A percentile compares a stretch with the other conserved stretches of the same genome.
phyloP scores from a whole-genome alignment of 1,140 invertebrate species.

The Drosophila paulistorum region DNA sequence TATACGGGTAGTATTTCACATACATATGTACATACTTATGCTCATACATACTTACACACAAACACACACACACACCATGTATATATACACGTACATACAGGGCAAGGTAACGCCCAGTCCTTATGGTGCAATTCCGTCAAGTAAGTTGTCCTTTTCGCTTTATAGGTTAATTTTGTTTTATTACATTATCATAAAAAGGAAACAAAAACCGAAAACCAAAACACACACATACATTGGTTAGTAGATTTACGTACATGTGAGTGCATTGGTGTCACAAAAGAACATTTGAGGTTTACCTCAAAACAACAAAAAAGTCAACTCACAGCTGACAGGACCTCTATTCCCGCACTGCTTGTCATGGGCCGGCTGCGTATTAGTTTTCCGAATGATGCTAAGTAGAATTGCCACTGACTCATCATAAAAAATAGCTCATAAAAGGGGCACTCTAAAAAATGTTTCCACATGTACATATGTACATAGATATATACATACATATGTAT shows the following conservation, averaged over 20 bases:
- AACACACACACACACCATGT: neutral
- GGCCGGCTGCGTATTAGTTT: slow-evolving; percentile 53
- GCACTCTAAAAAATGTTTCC: neutral
- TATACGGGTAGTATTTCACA: slow-evolving; percentile 31
- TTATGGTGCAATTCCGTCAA: slow-evolving; percentile 78
- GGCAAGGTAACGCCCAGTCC: slow-evolving; percentile 73
- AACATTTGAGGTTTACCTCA: slow-evolving; percentile 67
- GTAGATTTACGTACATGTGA: slow-evolving; percentile 2
- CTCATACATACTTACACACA: too few relatives aligned
- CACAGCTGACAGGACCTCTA: slow-evolving; percentile 37
- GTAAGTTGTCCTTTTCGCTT: slow-evolving; percentile 76
- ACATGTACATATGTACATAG: too few relatives aligned
- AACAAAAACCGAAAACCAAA: slow-evolving; percentile 37
- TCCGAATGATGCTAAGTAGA: slow-evolving; percentile 23
- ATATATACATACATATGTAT: too few relatives aligned
- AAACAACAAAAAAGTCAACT: slow-evolving; percentile 31
- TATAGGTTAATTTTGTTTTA: slow-evolving; percentile 82
- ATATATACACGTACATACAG: slow-evolving; percentile 9
- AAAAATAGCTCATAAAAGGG: slow-evolving; percentile 64
- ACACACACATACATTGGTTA: slow-evolving; percentile 41
- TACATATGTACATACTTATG: too few relatives aligned
- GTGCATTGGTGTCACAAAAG: slow-evolving; percentile 40
- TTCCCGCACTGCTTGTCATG: slow-evolving; percentile 54
- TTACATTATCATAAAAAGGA: slow-evolving; percentile 80
- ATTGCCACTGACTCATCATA: slow-evolving; percentile 44